Conservation (phyloP, 2,888 invertebrate genomes). For the Macropis europaea region DNA sequence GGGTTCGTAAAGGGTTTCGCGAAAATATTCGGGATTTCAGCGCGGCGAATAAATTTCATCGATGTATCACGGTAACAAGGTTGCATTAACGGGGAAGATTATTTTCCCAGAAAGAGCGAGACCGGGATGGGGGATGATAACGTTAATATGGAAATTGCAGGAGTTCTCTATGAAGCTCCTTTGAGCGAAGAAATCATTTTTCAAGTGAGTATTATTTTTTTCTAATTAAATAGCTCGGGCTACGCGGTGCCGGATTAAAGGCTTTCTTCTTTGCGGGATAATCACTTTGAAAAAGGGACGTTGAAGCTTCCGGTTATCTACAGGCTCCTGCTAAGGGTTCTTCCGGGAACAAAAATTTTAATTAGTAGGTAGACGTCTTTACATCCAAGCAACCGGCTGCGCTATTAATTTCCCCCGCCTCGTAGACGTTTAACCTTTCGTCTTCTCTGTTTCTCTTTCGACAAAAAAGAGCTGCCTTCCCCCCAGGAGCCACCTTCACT, state of each 20-base stretch:
- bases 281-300: conserved; percentile 51
- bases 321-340: conserved; percentile 32
- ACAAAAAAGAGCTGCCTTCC: conserved; percentile 49
- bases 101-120: not conserved
- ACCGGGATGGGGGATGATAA: not conserved
- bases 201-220: conserved; percentile 36
- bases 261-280: conserved; percentile 51
- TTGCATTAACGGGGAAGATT: not conserved
- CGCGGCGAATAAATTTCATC: too few relatives aligned
- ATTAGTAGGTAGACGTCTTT: conserved; percentile 63
- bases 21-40: too few relatives aligned
- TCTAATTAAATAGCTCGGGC: conserved; percentile 49
- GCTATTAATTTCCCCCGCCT: conserved; percentile 56
- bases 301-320: conserved; percentile 42
- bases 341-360: conserved; percentile 59
- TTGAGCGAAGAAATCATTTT: conserved; percentile 20
- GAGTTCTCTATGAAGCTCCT: not conserved
- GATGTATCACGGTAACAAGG: not conserved
- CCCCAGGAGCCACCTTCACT: not conserved
- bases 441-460: too few relatives aligned
- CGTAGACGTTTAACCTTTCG: conserved; percentile 53
- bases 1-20: too few relatives aligned
- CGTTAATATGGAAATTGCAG: conserved; percentile 14
- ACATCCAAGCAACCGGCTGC: conserved; percentile 44
- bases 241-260: conserved; percentile 35